These are phyloP conservation scores for Parambassis ranga DNA, from an alignment of 2,797 vertebrate genomes.

Conservation along the genomic window DNA sequence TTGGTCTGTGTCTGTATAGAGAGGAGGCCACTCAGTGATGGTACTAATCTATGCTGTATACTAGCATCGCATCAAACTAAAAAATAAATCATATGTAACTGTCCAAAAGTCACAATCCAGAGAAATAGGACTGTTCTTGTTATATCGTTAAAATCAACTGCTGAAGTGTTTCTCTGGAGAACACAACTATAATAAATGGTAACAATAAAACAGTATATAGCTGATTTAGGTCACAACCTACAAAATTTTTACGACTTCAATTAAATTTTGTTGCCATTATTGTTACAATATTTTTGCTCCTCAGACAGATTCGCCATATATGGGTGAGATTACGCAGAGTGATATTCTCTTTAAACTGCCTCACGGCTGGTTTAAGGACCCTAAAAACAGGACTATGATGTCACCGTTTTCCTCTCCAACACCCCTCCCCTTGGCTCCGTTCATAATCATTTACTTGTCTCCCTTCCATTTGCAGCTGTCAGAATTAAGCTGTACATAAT, in stretches of 20 bases:
- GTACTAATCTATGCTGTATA: constrained; percentile 17
- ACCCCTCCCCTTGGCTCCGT: constrained; percentile 26
- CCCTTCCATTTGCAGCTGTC: constrained; percentile 75
- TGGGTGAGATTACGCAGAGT: constrained; percentile 19
- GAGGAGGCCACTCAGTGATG: constrained; percentile 13
- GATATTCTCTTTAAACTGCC: constrained; percentile 45
- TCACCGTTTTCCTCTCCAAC: constrained; percentile 56
- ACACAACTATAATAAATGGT: constrained; percentile 5
- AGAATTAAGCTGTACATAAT: constrained; percentile 78
- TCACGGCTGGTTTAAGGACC: constrained; percentile 51
- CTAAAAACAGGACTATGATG: constrained; percentile 62
- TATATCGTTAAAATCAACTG: constrained; percentile 9
- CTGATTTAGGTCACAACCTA: constrained; percentile 7
- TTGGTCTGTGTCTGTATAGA: constrained; percentile 37
- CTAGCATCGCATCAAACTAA: constrained; percentile 34
- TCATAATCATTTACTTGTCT: constrained; percentile 75
- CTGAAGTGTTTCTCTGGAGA: constrained; percentile 8
- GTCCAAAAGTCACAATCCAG: constrained; percentile 26
- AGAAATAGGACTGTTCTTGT: constrained; percentile 12
- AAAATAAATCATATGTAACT: constrained; percentile 13
- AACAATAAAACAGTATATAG: constrained; percentile 17
- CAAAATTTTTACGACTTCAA: background rate
- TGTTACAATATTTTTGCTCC: constrained; percentile 24
- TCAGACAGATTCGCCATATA: constrained; percentile 14
- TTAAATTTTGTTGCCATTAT: constrained; percentile 5